Evolutionary conservation across 2,113 vertebrate species (phyloP).

Genomic region (Artemisiospiza belli): DNA sequence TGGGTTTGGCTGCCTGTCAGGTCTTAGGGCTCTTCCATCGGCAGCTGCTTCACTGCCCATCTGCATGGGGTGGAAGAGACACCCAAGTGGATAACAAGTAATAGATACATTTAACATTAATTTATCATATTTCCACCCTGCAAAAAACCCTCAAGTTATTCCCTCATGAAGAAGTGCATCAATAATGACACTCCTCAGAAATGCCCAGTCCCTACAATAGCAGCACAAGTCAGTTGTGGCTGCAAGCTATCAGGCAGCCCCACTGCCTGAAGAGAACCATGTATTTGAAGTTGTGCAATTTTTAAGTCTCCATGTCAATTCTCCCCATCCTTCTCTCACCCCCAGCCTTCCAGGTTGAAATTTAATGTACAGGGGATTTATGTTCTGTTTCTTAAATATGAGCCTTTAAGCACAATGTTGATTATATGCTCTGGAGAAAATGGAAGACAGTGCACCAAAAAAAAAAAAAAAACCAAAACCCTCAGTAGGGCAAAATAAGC

Average conservation of each 20-base stretch:
- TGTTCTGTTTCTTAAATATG: background rate
- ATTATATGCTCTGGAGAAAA: background rate
- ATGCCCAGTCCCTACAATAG: background rate
- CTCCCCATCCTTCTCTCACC: fast-evolving
- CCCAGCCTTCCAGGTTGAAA: background rate
- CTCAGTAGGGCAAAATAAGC: background rate
- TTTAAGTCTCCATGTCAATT: background rate
- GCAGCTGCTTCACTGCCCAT: background rate
- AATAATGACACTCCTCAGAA: background rate
- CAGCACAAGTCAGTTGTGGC: background rate
- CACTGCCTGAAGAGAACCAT: background rate
- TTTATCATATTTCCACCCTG: fast-evolving
- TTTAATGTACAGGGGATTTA: background rate
- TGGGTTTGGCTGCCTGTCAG: background rate
- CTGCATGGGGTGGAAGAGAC: background rate
- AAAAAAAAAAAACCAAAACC: too few species aligned
- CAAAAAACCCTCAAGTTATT: background rate
- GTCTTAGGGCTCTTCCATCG: background rate
- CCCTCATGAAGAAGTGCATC: background rate
- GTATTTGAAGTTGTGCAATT: background rate
- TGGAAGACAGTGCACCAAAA: background rate
- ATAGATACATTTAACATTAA: background rate
- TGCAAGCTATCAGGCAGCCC: background rate
- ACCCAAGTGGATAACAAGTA: background rate
- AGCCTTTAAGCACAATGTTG: background rate